phyloP scores from a whole-genome alignment of 2,113 vertebrate genomes.

The Scartelaos histophorus region DNA sequence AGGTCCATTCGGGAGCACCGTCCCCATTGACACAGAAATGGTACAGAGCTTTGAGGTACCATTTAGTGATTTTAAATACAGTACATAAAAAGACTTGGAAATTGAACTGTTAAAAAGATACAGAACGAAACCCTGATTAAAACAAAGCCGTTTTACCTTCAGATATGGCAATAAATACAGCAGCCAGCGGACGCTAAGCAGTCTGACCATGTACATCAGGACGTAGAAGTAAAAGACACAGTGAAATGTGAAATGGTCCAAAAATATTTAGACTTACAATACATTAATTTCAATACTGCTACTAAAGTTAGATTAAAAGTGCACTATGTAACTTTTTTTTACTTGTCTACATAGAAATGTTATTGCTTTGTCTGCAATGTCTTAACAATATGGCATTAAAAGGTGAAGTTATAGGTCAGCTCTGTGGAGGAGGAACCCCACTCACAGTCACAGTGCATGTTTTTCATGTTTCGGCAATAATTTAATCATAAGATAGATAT shows the following conservation, averaged over 20 bases:
- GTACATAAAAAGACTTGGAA: constrained; percentile 4
- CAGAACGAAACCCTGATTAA: constrained; percentile 41
- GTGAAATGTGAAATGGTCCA: constrained; percentile 26
- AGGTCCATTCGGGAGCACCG: constrained; percentile 48
- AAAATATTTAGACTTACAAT: constrained; percentile 33
- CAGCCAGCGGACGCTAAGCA: constrained; percentile 55
- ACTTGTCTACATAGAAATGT: no score
- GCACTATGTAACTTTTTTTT: no score
- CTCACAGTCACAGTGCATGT: no score
- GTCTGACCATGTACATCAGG: constrained; percentile 25
- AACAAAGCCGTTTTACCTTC: constrained; percentile 24
- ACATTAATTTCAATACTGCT: constrained; percentile 29
- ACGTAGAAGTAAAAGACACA: constrained; percentile 19
- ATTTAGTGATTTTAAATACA: not conserved
- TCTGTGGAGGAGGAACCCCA: no score
- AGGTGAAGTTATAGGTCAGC: no score
- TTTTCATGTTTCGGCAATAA: no score
- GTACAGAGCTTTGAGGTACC: constrained; percentile 18
- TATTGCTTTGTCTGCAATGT: no score
- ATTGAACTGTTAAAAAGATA: constrained; percentile 10
- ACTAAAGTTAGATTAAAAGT: constrained; percentile 21
- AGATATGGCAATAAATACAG: constrained; percentile 69
- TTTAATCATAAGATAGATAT: no score
- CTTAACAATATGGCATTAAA: no score
- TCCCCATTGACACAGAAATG: constrained; percentile 43